Base-by-base conservation (phyloP, 2,888 invertebrate genomes). In the Cabera pusaria region DNA sequence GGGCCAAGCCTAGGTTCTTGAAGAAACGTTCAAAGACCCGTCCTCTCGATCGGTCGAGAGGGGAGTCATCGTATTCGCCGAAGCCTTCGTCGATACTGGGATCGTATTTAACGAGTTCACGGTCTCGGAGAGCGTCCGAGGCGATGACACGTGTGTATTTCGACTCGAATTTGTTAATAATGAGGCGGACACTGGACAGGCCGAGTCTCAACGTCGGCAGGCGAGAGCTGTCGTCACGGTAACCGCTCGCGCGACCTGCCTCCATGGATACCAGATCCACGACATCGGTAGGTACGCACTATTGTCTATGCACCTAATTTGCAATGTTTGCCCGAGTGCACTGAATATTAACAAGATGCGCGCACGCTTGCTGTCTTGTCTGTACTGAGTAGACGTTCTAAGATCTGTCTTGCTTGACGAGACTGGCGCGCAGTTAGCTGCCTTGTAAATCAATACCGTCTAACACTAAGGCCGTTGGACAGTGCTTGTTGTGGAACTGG, bases 151-250 rank as follows among this genome's bases (percentile, higher is more conserved):
- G 80, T 67, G 76, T 70, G 76, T 74, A 71, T 55, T 78, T 72
- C 46, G 78, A 65, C 73, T 88, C 87, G 63, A 86, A 72, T 59
- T 79, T 76, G 73, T 80, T 77, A 75, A 89, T 84, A 80, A 88
- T 88, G 80, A 77, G 72, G 52, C 80, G 79, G 59, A 89, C 86
- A 60, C 80, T 81, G 70, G 82, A 72, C 71, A 87, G 69, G 59
- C 80, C 81, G 69, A 83, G 84, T 60, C 80, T 81, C 56, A 85
- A 65, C 57, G 76, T 58, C 58, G 81, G 83, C 66, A 81, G 62
- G 50, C 75, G 73, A 62, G 65, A 65, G 52, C 62, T 72, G 73
- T 76, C 74, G 83, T 81, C 84, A 84, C 84, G 83, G 84, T 77
- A 65, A 83, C 80, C 61, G 68, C 66, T 72, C 65, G 66, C 70